phyloP scores from a whole-genome alignment of 2,888 invertebrate species.

The Biston betularia region DNA sequence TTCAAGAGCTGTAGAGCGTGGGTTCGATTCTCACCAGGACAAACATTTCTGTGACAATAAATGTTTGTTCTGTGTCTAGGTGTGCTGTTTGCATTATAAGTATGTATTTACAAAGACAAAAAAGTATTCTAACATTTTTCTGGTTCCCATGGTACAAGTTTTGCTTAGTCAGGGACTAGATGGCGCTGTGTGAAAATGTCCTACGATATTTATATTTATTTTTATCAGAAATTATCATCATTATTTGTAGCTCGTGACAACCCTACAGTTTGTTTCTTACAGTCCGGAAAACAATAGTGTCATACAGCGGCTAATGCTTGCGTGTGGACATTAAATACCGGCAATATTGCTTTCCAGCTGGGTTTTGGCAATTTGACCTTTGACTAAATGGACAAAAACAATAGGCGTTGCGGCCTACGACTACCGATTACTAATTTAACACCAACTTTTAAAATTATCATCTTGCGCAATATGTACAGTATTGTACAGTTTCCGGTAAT shows the following conservation, averaged over 20 bases:
- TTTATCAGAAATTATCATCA: too few species aligned
- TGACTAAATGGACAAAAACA: slow-evolving; percentile 14
- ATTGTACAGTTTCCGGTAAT: neutral
- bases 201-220: too few species aligned
- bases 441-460: neutral
- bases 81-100: too few species aligned
- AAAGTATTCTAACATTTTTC: too few species aligned
- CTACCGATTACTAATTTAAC: neutral
- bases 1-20: too few species aligned
- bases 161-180: too few species aligned
- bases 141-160: too few species aligned
- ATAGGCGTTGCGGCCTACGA: slow-evolving; percentile 7
- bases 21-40: too few species aligned
- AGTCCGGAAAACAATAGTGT: slow-evolving; percentile 27
- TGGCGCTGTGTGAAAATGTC: too few species aligned
- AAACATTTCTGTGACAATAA: too few species aligned
- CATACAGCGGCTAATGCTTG: slow-evolving; percentile 9
- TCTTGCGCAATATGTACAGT: neutral
- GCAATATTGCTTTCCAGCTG: slow-evolving; percentile 15
- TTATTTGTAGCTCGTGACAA: neutral
- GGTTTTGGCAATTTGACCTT: slow-evolving; percentile 24
- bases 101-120: too few species aligned
- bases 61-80: too few species aligned
- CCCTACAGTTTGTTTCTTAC: slow-evolving; percentile 14
- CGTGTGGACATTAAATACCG: slow-evolving; percentile 13